phyloP scores from a whole-genome alignment of 2,888 invertebrate species.

The Eristalis pertinax region DNA sequence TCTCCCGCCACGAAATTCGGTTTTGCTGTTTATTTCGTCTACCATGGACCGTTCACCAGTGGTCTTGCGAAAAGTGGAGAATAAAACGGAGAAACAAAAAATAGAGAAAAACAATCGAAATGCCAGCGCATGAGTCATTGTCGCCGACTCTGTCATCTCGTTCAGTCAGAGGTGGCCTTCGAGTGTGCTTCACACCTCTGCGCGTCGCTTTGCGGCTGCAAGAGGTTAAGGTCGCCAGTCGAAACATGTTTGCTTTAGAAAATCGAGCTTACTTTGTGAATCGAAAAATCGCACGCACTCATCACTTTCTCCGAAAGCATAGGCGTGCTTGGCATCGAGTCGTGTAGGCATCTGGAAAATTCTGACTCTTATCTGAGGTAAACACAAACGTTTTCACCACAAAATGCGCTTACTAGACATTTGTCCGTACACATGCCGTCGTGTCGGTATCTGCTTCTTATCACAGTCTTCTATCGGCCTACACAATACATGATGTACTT shows the following conservation, averaged over 20 bases:
- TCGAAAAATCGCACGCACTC: conserved; percentile 2
- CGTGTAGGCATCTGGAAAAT: conserved; percentile 2
- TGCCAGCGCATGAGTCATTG: conserved; percentile 32
- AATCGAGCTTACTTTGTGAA: conserved; percentile 30
- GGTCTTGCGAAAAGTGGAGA: conserved; percentile 13
- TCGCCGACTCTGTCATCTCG: conserved; percentile 10
- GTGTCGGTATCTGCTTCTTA: background rate
- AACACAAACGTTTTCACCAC: background rate
- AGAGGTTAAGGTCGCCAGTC: conserved; percentile 30
- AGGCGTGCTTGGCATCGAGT: background rate
- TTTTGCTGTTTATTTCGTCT: conserved; percentile 37
- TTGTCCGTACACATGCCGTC: background rate
- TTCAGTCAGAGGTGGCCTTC: conserved; percentile 1
- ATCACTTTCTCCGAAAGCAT: conserved; percentile 22
- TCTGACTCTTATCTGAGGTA: conserved; percentile 3
- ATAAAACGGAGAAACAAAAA: background rate
- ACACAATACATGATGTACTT: background rate
- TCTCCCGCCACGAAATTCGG: conserved; percentile 34
- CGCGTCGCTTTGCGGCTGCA: background rate
- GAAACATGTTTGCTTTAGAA: conserved; percentile 8
- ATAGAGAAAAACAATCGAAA: background rate
- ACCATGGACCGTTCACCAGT: conserved; percentile 22
- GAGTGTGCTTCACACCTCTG: conserved; percentile 4
- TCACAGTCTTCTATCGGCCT: background rate
- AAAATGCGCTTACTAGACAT: background rate